These are phyloP conservation scores for Eumacrocentrus americanus DNA, from an alignment of 2,888 invertebrate genomes.

Conservation along the genomic window DNA sequence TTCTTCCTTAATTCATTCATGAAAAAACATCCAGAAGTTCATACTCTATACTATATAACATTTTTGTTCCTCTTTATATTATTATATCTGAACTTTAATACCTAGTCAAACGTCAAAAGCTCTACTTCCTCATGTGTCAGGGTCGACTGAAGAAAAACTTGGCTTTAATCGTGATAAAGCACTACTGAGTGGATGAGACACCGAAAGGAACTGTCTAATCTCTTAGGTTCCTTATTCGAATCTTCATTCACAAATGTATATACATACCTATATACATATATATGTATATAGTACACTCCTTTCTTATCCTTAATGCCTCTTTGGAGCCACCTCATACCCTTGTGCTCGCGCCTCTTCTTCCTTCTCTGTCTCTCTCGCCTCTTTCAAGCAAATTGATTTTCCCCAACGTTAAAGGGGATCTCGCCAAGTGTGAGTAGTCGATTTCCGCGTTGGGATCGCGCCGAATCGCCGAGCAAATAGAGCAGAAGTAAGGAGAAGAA, in stretches of 20 bases:
- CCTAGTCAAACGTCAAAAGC: background rate
- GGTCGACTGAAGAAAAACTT: background rate
- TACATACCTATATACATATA: too few species aligned
- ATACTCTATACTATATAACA: background rate
- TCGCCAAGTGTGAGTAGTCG: slow-evolving; percentile 30
- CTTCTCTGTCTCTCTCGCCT: slow-evolving; percentile 34
- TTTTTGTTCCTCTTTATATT: background rate
- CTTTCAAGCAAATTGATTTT: slow-evolving; percentile 51
- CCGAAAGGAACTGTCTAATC: background rate
- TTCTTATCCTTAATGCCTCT: slow-evolving; percentile 28
- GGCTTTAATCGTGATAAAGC: background rate
- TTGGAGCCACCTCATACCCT: too few species aligned
- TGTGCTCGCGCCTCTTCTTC: background rate
- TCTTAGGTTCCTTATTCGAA: background rate
- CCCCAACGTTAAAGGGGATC: slow-evolving; percentile 48
- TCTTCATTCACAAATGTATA: background rate
- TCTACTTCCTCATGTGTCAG: background rate
- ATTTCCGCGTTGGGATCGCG: slow-evolving; percentile 14
- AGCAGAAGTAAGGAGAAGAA: slow-evolving; percentile 17
- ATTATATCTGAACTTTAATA: too few species aligned
- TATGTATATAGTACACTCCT: slow-evolving; percentile 36
- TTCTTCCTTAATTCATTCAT: slow-evolving; percentile 6
- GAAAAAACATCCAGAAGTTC: background rate
- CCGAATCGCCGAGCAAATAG: slow-evolving; percentile 15
- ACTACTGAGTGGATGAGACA: background rate